A percentile compares a stretch with the other conserved stretches of the same genome.
Evolutionary conservation across 1,140 invertebrate species (phyloP).

Genomic region (Drosophila burlai): DNA sequence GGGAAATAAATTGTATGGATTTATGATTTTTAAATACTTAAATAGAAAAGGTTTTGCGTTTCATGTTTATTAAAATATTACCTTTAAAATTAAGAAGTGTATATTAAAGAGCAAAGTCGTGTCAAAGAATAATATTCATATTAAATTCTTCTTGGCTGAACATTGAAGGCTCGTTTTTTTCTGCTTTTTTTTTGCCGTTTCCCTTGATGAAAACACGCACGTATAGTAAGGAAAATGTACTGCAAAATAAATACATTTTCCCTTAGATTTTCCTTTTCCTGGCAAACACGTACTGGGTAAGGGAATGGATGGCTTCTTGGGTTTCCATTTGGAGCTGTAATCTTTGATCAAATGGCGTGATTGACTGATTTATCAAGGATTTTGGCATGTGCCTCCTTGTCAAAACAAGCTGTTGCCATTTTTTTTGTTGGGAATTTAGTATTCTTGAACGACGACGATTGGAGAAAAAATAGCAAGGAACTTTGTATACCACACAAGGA

Average conservation of each 20-base stretch:
- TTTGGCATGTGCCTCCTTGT: conserved; percentile 28
- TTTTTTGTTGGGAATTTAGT: neutral
- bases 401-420: conserved; percentile 30
- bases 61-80: too few relatives aligned
- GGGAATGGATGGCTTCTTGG: conserved; percentile 2
- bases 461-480: neutral
- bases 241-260: conserved; percentile 24
- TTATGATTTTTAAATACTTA: too few relatives aligned
- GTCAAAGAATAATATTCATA: neutral
- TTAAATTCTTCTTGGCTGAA: conserved; percentile 1
- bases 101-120: neutral
- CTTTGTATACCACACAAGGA: neutral
- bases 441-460: neutral
- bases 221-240: conserved; percentile 9
- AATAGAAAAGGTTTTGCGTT: too few relatives aligned
- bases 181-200: conserved; percentile 1
- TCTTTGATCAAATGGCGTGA: conserved; percentile 39
- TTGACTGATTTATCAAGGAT: conserved; percentile 46
- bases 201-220: conserved; percentile 16
- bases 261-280: neutral
- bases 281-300: neutral
- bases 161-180: neutral
- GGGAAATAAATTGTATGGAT: too few relatives aligned
- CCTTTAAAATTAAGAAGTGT: neutral
- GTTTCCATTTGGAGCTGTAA: conserved; percentile 14